Conservation (phyloP, 2,113 vertebrate species). For the mouse (Mus musculus) region GRCm39 chr2:119710001-119710500, state of each 20-base stretch:
- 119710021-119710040: background rate
- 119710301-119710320: background rate
- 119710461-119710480: background rate
- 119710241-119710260: too few relatives aligned
- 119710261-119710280: too few relatives aligned
- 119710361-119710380: background rate
- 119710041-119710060: background rate
- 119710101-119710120: conserved; percentile 8
- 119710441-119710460: background rate
- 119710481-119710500: background rate
- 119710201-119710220: background rate
- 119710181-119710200: conserved; percentile 39
- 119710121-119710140: background rate
- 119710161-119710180: background rate
- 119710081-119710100: background rate
- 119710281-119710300: background rate
- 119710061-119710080: background rate
- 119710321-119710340: background rate
- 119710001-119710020: conserved; percentile 32
- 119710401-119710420: background rate
- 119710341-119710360: background rate
- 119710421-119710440: background rate
- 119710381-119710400: background rate
- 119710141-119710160: background rate
- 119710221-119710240: too few relatives aligned